Conservation (phyloP, 2,888 invertebrate genomes). For the Flexamia atlantica region DNA sequence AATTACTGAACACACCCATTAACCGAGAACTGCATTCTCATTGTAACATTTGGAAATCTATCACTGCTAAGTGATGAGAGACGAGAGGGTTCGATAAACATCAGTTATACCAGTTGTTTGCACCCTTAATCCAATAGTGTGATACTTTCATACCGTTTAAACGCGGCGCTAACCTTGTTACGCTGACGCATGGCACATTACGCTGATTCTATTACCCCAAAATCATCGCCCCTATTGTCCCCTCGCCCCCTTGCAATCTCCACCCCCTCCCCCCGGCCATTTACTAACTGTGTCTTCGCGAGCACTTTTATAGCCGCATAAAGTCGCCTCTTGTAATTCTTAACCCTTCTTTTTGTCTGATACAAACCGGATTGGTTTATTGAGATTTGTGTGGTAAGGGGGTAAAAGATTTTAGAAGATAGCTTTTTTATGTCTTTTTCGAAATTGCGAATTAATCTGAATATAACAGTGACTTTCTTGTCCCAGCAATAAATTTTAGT, state of each 20-base stretch:
- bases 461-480: no score
- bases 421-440: not conserved
- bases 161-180: slow-evolving; percentile 39
- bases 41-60: slow-evolving; percentile 5
- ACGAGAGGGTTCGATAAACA: not conserved
- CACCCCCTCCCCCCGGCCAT: slow-evolving; percentile 6
- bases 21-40: slow-evolving; percentile 3
- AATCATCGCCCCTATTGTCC: slow-evolving; percentile 34
- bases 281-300: slow-evolving; percentile 30
- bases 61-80: slow-evolving; percentile 34
- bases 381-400: slow-evolving; percentile 28
- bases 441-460: no score
- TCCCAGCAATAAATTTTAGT: no score
- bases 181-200: slow-evolving; percentile 45
- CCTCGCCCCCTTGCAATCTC: not conserved
- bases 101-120: slow-evolving; percentile 30
- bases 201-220: slow-evolving; percentile 30
- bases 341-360: slow-evolving; percentile 44
- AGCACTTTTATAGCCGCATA: slow-evolving; percentile 40
- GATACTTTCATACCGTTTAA: slow-evolving; percentile 48
- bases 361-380: slow-evolving; percentile 32
- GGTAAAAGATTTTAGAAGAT: not conserved
- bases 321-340: slow-evolving; percentile 42
- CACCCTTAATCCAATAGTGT: slow-evolving; percentile 46
- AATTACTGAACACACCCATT: not conserved